Evolutionary conservation across 2,888 invertebrate species (phyloP), one percentile per base, ranked within the genome.

Genomic region (Aelia acuminata): DNA sequence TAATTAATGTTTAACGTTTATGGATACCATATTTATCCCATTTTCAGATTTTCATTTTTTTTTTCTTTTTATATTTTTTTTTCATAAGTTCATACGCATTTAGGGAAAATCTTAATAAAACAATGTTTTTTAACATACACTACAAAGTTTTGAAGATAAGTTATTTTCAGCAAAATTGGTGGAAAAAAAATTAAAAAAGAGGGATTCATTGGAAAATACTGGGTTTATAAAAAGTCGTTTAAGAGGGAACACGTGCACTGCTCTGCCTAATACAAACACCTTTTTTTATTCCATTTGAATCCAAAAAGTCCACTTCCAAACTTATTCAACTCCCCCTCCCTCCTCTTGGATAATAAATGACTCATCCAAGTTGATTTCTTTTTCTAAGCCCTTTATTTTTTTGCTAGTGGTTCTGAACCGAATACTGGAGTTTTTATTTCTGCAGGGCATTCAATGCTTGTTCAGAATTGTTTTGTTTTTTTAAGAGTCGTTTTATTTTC

Each of bases 211-310:
- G 2, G 57, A 26, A 26, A 57, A 53, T 10, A 13, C 11, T 15
- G 26, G 26, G 53, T 26, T 26, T 13, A 57, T 57, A 26, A 57
- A 57, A 57, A 13, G 57, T 11, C 11, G 26, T 13, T 57, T n/a
- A 57, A 57, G 57, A 26, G 57, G 26, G 57, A n/a, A 26, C 57
- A 57, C 57, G 57, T 57, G 57, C 26, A 57, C 57, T 57, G 57
- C 13, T 57, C 3, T 13, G 18, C 57, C 57, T 26, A 57, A 57
- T 26, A 57, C 57, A 57, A 57, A 57, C 57, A 53, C n/a, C n/a
- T 53, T 57, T 57, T 57, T 57, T 57, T 57, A 57, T 57, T 57
- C 57, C 26, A 57, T 57, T 57, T 13, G 26, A 26, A 57, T 57
- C 57, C 26, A 15, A 57, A 57, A 57, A 57, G 26, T 8, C 26